A percentile compares a stretch with the other conserved stretches of the same genome.
Evolutionary conservation across 1,140 invertebrate species (phyloP).

Genomic region (Tetragonula clypearis): DNA sequence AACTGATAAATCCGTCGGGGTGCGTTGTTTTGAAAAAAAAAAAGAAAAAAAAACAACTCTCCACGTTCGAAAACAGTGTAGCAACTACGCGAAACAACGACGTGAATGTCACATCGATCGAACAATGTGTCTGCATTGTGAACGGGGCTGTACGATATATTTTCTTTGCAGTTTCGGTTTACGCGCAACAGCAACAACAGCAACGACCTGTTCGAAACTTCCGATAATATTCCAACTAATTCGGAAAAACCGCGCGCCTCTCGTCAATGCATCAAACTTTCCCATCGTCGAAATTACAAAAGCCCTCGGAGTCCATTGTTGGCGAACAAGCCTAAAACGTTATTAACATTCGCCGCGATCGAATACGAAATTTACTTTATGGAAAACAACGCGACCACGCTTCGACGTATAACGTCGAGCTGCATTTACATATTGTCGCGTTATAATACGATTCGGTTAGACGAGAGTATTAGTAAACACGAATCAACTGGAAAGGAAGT

Average conservation of each 20-base stretch:
- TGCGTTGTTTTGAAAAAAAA: background rate
- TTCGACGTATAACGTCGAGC: too few relatives aligned
- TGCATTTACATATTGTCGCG: too few relatives aligned
- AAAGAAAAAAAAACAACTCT: background rate
- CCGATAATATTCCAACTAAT: background rate
- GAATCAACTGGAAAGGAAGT: too few relatives aligned
- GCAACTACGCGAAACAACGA: background rate
- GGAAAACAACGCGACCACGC: too few relatives aligned
- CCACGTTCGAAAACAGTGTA: background rate
- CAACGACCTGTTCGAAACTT: background rate
- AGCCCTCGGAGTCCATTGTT: background rate
- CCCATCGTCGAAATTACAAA: background rate
- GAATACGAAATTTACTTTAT: too few relatives aligned
- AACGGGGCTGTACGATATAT: background rate
- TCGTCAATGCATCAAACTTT: background rate
- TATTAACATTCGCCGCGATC: background rate
- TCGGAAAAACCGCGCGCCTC: background rate
- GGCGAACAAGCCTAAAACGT: background rate
- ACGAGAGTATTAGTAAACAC: too few relatives aligned
- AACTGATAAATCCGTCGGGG: background rate
- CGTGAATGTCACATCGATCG: background rate
- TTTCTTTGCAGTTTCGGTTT: too few relatives aligned
- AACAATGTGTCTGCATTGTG: background rate
- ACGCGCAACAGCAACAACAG: too few relatives aligned
- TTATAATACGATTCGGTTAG: too few relatives aligned